Conservation (phyloP, 2,888 invertebrate genomes). For the Idaea straminata region DNA sequence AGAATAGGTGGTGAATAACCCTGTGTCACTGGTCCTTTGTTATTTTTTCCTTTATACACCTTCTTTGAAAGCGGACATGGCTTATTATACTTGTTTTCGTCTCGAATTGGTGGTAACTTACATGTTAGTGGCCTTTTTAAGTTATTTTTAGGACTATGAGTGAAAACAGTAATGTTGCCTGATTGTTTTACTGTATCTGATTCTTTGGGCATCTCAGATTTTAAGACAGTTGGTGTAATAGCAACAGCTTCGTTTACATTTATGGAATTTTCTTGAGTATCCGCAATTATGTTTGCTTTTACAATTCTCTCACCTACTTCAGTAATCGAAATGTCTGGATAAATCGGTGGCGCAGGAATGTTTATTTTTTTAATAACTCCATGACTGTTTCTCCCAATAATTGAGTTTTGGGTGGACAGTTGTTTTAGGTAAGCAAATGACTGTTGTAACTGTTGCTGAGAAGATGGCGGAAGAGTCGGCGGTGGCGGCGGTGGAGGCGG, state of each 20-base stretch:
- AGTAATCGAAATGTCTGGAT: background rate
- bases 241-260: background rate
- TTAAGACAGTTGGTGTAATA: background rate
- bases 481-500: constrained; percentile 17
- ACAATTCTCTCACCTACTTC: constrained; percentile 2
- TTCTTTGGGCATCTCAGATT: background rate
- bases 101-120: background rate
- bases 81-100: constrained; percentile 4
- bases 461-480: constrained; percentile 2
- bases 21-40: constrained; percentile 2
- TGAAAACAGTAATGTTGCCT: background rate
- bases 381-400: constrained; percentile 29
- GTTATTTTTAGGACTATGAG: background rate
- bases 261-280: background rate
- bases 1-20: constrained; percentile 58
- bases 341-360: constrained; percentile 8
- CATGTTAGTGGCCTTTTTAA: background rate
- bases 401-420: constrained; percentile 12
- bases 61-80: constrained; percentile 22
- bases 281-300: constrained; percentile 4
- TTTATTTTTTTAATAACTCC: constrained; percentile 33
- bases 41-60: constrained; percentile 4
- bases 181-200: background rate
- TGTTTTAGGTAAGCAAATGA: constrained; percentile 5
- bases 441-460: background rate